These are phyloP conservation scores for Rattus rattus DNA, from an alignment of 2,113 vertebrate genomes.

Conservation along the genomic window DNA sequence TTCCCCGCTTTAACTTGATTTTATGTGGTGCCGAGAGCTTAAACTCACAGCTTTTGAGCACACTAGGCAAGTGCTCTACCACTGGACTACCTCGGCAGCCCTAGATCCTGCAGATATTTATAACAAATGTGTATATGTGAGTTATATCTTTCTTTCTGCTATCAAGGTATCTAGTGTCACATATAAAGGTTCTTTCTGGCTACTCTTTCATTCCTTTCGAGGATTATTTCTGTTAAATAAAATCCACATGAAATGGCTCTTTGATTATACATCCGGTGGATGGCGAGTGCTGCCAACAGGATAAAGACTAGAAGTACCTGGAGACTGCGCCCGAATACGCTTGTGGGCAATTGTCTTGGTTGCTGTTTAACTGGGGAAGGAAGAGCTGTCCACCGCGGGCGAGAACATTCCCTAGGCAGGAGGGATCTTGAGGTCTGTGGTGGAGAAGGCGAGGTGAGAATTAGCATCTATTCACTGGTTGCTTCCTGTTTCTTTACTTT, in stretches of 20 bases:
- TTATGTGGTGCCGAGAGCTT: not conserved
- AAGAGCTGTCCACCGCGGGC: too few relatives aligned
- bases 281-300: too few relatives aligned
- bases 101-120: constrained; percentile 56
- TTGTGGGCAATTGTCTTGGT: not conserved
- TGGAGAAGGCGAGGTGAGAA: not conserved
- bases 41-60: not conserved
- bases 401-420: not conserved
- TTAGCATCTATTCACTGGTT: too few relatives aligned
- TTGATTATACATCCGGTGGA: not conserved
- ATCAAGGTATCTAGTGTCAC: constrained; percentile 63
- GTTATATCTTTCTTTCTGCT: constrained; percentile 29
- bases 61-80: not conserved
- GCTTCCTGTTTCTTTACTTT: not conserved
- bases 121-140: not conserved
- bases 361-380: not conserved
- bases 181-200: constrained; percentile 49
- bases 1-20: not conserved
- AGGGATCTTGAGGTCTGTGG: not conserved
- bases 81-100: not conserved
- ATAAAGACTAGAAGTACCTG: not conserved
- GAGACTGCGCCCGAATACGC: not conserved
- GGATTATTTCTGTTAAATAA: constrained; percentile 70
- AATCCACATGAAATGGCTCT: constrained; percentile 65
- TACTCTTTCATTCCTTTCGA: constrained; percentile 66